These are phyloP conservation scores for Brassicogethes aeneus DNA, from an alignment of 2,888 invertebrate species.

Conservation along the genomic window DNA sequence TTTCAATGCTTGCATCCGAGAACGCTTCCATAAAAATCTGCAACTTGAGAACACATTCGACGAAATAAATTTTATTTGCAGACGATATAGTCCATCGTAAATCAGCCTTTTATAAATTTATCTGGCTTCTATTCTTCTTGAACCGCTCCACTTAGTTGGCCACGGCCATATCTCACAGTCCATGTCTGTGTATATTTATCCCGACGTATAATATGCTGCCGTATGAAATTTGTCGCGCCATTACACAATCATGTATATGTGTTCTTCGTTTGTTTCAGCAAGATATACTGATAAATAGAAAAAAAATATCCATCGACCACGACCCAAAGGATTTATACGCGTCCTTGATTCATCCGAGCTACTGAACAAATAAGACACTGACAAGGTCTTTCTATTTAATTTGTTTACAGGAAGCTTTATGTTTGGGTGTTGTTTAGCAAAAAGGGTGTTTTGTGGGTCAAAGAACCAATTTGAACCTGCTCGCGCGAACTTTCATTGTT, in stretches of 20 bases:
- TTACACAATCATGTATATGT: constrained; percentile 37
- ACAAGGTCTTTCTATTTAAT: too few species aligned
- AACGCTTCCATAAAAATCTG: constrained; percentile 19
- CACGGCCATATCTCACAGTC: constrained; percentile 34
- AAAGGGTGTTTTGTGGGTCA: too few species aligned
- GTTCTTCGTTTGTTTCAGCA: constrained; percentile 19
- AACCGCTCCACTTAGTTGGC: constrained; percentile 39
- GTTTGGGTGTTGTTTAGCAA: too few species aligned
- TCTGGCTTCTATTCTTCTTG: constrained; percentile 38
- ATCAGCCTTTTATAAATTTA: constrained; percentile 41
- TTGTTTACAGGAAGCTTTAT: too few species aligned
- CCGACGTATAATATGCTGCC: constrained; percentile 39
- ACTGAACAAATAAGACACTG: too few species aligned
- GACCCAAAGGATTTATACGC: background rate
- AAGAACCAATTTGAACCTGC: too few species aligned
- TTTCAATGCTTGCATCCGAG: too few species aligned
- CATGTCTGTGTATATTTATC: constrained; percentile 37
- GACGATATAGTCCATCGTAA: constrained; percentile 35
- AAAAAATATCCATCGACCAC: background rate
- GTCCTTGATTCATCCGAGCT: too few species aligned
- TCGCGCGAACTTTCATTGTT: too few species aligned
- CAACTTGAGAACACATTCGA: constrained; percentile 20
- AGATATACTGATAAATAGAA: background rate
- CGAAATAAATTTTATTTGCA: constrained; percentile 36
- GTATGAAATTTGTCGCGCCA: constrained; percentile 42